These are phyloP conservation scores for Junonia oenone DNA, from an alignment of 2,888 invertebrate genomes.

Conservation along the genomic window DNA sequence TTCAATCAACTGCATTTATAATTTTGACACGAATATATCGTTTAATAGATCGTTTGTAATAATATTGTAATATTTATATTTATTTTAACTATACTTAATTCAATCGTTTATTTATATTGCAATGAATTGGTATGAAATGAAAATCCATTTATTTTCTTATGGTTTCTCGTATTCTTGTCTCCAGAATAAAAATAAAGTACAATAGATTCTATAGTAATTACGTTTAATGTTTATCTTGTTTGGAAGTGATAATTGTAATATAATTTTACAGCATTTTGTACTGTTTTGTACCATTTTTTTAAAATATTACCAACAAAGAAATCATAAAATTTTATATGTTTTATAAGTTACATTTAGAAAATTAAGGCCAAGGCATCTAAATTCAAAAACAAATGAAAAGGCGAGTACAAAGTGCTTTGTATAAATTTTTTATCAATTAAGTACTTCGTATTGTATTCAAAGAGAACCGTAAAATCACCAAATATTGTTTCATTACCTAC, in stretches of 20 bases:
- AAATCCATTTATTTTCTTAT: neutral
- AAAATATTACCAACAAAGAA: conserved; percentile 29
- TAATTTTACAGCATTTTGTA: conserved; percentile 33
- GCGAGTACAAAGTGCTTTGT: conserved; percentile 77
- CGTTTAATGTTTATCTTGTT: conserved; percentile 7
- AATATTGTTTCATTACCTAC: conserved; percentile 75
- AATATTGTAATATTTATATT: neutral
- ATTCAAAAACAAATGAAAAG: conserved; percentile 42
- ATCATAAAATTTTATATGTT: conserved; percentile 23
- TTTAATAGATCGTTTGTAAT: neutral
- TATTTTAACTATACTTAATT: neutral
- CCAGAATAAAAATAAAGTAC: conserved; percentile 24
- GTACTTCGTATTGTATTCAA: conserved; percentile 58
- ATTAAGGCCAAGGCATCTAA: conserved; percentile 18
- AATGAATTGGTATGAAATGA: neutral
- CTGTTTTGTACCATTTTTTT: conserved; percentile 33
- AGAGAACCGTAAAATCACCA: conserved; percentile 64
- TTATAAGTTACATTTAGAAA: conserved; percentile 18
- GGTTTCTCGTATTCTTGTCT: conserved; percentile 5
- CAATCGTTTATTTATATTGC: too few species aligned
- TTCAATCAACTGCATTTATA: conserved; percentile 2
- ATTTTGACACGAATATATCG: neutral
- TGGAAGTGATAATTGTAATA: conserved; percentile 24
- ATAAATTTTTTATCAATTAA: conserved; percentile 51
- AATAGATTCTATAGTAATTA: conserved; percentile 21